Percentiles rank a stretch among this genome's conserved stretches.
Evolutionary conservation across 2,113 vertebrate species (phyloP).

Genomic region (Xenopus tropicalis): UCB_Xtro_10.0 CM004445.2:92356001-92356500

Average conservation of each 20-base stretch:
- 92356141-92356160: conserved; percentile 63
- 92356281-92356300: conserved; percentile 92
- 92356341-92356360: too few species aligned
- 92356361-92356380: too few species aligned
- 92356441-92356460: too few species aligned
- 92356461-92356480: too few species aligned
- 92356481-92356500: too few species aligned
- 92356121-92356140: too few species aligned
- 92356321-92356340: neutral
- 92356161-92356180: conserved; percentile 77
- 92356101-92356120: neutral
- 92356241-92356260: conserved; percentile 86
- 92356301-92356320: conserved; percentile 67
- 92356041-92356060: conserved; percentile 67
- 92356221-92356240: conserved; percentile 86
- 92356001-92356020: conserved; percentile 75
- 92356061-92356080: conserved; percentile 65
- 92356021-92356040: conserved; percentile 58
- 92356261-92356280: conserved; percentile 91
- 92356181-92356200: conserved; percentile 75
- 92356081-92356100: neutral
- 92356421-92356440: too few species aligned
- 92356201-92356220: conserved; percentile 92
- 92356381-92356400: too few species aligned
- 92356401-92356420: too few species aligned